Evolutionary conservation across 2,888 invertebrate species (phyloP).

Genomic region (Anoplius nigerrimus): DNA sequence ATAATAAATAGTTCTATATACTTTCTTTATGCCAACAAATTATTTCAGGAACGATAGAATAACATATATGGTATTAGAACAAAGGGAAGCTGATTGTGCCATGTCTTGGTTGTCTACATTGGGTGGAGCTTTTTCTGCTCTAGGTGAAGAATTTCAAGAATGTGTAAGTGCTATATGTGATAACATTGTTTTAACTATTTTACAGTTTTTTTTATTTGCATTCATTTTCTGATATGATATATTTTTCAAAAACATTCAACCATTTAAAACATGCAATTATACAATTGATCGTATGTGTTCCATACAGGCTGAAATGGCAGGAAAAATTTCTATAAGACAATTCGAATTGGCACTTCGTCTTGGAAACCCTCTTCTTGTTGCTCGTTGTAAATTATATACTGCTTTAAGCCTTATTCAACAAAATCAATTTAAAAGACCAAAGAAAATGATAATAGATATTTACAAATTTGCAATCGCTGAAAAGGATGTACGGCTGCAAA

Average conservation of each 20-base stretch:
- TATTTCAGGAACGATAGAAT: conserved; percentile 77
- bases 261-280: not conserved
- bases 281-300: conserved; percentile 24
- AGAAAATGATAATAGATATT: conserved; percentile 79
- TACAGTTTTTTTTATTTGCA: too few relatives aligned
- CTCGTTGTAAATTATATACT: conserved; percentile 90
- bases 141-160: conserved; percentile 90
- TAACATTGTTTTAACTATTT: too few relatives aligned
- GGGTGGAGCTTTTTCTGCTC: conserved; percentile 96
- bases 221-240: not conserved
- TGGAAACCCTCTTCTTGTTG: conserved; percentile 87
- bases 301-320: conserved; percentile 89
- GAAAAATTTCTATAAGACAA: conserved; percentile 90
- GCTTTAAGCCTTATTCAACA: conserved; percentile 92
- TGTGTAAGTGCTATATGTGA: conserved; percentile 79
- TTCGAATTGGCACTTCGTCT: conserved; percentile 86
- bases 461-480: conserved; percentile 75
- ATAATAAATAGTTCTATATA: not conserved
- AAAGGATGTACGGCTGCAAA: conserved; percentile 81
- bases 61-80: conserved; percentile 77
- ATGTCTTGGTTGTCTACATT: conserved; percentile 97
- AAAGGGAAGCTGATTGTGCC: conserved; percentile 87
- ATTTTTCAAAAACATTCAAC: not conserved
- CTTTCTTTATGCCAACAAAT: not conserved
- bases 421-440: conserved; percentile 81